Base-by-base conservation (phyloP, 2,797 vertebrate genomes). In the Pagetopsis macropterus region DNA sequence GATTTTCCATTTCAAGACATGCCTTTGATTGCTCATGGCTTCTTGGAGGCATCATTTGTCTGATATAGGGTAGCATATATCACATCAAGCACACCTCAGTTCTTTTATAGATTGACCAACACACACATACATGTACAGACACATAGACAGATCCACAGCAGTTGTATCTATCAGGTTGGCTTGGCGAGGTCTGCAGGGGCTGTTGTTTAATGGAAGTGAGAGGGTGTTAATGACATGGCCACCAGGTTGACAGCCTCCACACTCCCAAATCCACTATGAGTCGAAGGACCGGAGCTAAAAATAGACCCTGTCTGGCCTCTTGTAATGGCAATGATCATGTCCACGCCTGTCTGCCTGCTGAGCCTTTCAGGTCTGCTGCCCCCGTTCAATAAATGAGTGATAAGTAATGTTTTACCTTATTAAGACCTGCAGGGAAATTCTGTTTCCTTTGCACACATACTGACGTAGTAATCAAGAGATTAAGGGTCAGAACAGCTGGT, bases 151-250 rank as follows among this genome's bases (percentile, higher is more conserved):
- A 73, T 58, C 5, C 16, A 5, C 41, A 27, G 11, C 52, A 27
- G 16, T 27, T 41, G 21, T 49, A 54, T 76, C 75, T 66, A 76
- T 72, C 9, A 37, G 43, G 2, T 21, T 2, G 46, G 55, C 0
- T 21, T 2, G 46, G 55, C 0, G 21, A 56, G 59, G 58, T 66
- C 76, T 78, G 44, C 57, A 15, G 75, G 44, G 64, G 65, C 80
- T 74, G 76, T 40, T 12, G 7, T 72, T 87, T 83, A 85, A 83
- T 88, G 76, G 72, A 70, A 75, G 75, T 67, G 78, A 81, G 73
- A 79, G 60, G 76, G 74, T 77, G 79, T 83, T 84, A 88, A 89
- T 88, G 84, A 85, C 84, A 83, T n/a, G 66, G 73, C 73, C 76
- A 71, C 68, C 74, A 62, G 88, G 83, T 81, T 76, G 50, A 58